Evolutionary conservation across 2,888 invertebrate genomes (phyloP), one percentile per base, ranked within the genome.

Genomic region (Agrotis puta): DNA sequence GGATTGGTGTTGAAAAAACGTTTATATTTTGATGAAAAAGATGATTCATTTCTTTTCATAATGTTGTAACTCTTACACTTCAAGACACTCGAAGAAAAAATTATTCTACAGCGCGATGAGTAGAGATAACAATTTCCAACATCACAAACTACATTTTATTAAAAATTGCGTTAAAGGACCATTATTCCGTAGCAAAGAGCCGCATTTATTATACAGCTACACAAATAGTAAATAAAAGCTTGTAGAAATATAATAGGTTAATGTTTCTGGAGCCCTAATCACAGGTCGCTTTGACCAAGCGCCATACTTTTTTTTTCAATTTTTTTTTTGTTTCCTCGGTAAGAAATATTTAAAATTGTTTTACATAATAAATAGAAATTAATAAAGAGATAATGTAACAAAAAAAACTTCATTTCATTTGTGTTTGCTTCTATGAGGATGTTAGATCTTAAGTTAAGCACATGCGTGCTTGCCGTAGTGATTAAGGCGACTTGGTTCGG

Each of bases 401-500:
- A n/a, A n/a, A n/a, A n/a, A n/a, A n/a, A n/a, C n/a, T n/a, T n/a
- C n/a, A n/a, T n/a, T n/a, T n/a, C n/a, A n/a, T n/a, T n/a, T n/a
- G n/a, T n/a, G 3, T 27, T 27, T 27, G 27, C 27, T 27, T 6
- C 48, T 3, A 7, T 50, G 50, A 59, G 11, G 43, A 69, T 51
- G 7, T 69, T 50, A 47, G 50, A 45, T 63, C 56, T 78, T 66
- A 48, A 64, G n/a, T 24, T 14, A 33, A 14, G 0, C 24, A 39
- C 45, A 45, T 45, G 16, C 16, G 45, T 45, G 45, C 39, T 11
- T 39, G 33, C 33, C 7, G 7, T 11, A n/a, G 6, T 48, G 24
- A 56, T 61, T 56, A 11, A 67, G 24, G 54, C 62, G 57, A 67
- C 69, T 72, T 53, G 63, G 61, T 77, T 77, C n/a, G 48, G 74